Conservation (phyloP, 2,888 invertebrate species). For the Watsonalla cultraria region DNA sequence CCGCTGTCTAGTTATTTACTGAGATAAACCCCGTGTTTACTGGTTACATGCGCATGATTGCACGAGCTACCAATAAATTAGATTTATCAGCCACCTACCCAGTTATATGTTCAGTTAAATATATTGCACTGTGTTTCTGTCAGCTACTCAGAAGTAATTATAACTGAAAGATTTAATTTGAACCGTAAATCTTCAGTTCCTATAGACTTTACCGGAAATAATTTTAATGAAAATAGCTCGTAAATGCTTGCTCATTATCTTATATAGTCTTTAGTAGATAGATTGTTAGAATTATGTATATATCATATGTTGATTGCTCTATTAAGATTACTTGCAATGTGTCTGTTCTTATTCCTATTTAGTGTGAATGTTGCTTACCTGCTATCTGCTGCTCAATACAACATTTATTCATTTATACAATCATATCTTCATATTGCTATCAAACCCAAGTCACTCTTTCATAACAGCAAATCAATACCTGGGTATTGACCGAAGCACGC, state of each 20-base stretch:
- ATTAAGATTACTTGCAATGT: no score
- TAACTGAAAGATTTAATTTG: background rate
- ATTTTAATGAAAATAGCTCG: background rate
- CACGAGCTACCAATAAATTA: constrained; percentile 74
- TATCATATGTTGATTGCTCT: no score
- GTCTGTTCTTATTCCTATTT: no score
- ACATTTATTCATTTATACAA: background rate
- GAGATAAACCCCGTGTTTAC: constrained; percentile 75
- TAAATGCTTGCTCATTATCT: background rate
- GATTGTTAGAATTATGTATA: no score
- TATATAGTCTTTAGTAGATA: background rate
- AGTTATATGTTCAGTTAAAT: constrained; percentile 18
- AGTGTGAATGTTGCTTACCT: background rate
- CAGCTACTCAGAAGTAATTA: constrained; percentile 1
- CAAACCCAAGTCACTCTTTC: constrained; percentile 41
- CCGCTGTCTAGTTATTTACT: constrained; percentile 73
- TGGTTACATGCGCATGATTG: constrained; percentile 73
- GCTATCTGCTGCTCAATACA: background rate
- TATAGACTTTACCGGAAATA: background rate
- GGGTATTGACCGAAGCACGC: constrained; percentile 56
- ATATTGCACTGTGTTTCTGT: constrained; percentile 2
- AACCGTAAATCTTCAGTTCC: background rate
- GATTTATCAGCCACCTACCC: constrained; percentile 51
- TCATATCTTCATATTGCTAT: constrained; percentile 24
- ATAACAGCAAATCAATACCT: constrained; percentile 65